Evolutionary conservation across 2,113 vertebrate species (phyloP).

Genomic region (Gulo gulo): DNA sequence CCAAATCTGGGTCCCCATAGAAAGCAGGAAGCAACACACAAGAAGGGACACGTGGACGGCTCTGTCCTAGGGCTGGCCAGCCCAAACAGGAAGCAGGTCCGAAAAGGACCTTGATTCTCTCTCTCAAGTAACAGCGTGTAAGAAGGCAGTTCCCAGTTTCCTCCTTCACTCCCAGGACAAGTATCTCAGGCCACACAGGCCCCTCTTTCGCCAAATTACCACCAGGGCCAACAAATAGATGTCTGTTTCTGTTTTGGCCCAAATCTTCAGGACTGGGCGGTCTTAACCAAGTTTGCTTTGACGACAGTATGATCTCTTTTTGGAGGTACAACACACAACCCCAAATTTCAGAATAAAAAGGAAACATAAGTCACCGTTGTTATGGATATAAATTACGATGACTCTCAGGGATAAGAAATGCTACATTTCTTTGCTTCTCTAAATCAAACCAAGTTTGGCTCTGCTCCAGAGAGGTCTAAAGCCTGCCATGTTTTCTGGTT

Average conservation of each 20-base stretch:
- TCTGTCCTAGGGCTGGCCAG: not conserved
- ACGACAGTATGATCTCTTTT: not conserved
- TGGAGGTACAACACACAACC: not conserved
- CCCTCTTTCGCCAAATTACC: too few species aligned
- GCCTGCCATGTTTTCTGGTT: not conserved
- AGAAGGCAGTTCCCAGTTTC: fast-evolving
- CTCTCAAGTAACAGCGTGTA: not conserved
- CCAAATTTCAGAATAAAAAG: not conserved
- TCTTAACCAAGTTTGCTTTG: not conserved
- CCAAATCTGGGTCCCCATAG: not conserved
- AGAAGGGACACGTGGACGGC: not conserved
- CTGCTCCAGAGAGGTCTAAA: not conserved
- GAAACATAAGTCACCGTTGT: not conserved
- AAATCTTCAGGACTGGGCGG: not conserved
- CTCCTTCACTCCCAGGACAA: not conserved
- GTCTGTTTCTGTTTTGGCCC: not conserved
- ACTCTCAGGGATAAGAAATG: not conserved
- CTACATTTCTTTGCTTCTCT: not conserved
- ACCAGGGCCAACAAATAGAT: not conserved
- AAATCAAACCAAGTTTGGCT: not conserved
- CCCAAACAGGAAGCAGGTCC: not conserved
- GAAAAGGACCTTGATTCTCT: not conserved
- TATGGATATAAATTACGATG: not conserved
- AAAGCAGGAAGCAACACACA: not conserved
- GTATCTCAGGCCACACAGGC: not conserved